Evolutionary conservation across 2,888 invertebrate species (phyloP), one percentile per base, ranked within the genome.

Genomic region (Meteorus colon): DNA sequence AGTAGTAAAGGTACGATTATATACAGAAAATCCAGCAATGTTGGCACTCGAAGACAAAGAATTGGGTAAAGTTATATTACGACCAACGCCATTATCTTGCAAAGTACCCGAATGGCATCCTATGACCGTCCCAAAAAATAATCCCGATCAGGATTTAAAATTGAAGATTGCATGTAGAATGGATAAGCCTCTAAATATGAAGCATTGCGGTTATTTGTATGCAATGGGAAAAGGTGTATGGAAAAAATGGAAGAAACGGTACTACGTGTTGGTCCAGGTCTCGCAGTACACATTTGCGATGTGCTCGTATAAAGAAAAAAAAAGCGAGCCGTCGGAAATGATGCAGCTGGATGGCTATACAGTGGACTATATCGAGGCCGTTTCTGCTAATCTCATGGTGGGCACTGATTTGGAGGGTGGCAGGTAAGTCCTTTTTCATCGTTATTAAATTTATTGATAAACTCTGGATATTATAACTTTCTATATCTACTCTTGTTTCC

Each of bases 271-370:
- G 81, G 99, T 99, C 67, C 99, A 99, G 93, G 98, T 99, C 63
- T 98, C 98, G 79, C 99, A 99, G 91, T 99, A 99, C 91, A 99
- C 99, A 55, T 99, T 99, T 92, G 99, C 99, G 63, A 96, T 99
- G 94, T 99, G 99, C 91, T 98, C 98, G 85, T 99, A 99, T 90
- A 96, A 98, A 90, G 98, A 99, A 91, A 99, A 98, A 92, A 99
- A 99, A 91, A 96, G 97, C 31, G 99, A 99, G 90, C 99, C 99
- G 16, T 97, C 98, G 34, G 99, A 99, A 91, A 98, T 99, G 97
- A 97, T 99, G 96, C 98, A 99, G 90, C 92, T 99, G 76, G 99
- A 99, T 90, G 99, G 98, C 24, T 99, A 98, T 90, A 99, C 99
- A 62, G 99, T 99, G 60, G 99, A 99, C 90, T 99, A 99, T 90